Conservation (phyloP, 2,888 invertebrate species). For the Meganola albula region DNA sequence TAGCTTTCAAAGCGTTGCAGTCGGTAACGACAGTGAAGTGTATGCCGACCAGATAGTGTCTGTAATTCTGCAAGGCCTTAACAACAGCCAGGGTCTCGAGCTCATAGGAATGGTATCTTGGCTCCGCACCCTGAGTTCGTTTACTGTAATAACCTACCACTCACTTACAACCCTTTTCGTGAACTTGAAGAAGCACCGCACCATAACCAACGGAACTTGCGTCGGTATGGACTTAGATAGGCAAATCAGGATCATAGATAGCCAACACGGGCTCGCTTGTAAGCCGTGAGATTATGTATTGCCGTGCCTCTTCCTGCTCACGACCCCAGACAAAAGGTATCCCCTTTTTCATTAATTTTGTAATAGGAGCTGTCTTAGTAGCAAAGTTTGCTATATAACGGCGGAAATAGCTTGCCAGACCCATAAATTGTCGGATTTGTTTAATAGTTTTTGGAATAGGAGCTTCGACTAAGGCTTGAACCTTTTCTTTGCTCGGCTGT, state of each 20-base stretch:
- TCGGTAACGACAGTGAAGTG: no score
- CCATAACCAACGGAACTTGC: background rate
- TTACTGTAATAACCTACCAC: no score
- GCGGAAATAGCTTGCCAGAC: constrained; percentile 1
- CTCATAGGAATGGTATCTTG: no score
- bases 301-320: background rate
- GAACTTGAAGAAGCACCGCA: background rate
- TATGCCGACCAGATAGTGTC: no score
- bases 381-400: constrained; percentile 2
- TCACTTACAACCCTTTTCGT: no score
- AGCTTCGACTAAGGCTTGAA: background rate
- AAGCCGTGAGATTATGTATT: background rate
- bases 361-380: background rate
- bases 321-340: background rate
- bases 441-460: background rate
- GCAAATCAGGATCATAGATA: background rate
- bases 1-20: no score
- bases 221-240: background rate
- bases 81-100: no score
- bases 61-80: no score
- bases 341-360: background rate
- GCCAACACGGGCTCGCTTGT: background rate
- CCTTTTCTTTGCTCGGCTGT: background rate
- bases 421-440: constrained; percentile 4
- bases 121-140: no score